A percentile compares a stretch with the other conserved stretches of the same genome.
These are phyloP conservation scores for Nyctalus aviator DNA, from an alignment of 2,797 vertebrate species.

Conservation along the genomic window DNA sequence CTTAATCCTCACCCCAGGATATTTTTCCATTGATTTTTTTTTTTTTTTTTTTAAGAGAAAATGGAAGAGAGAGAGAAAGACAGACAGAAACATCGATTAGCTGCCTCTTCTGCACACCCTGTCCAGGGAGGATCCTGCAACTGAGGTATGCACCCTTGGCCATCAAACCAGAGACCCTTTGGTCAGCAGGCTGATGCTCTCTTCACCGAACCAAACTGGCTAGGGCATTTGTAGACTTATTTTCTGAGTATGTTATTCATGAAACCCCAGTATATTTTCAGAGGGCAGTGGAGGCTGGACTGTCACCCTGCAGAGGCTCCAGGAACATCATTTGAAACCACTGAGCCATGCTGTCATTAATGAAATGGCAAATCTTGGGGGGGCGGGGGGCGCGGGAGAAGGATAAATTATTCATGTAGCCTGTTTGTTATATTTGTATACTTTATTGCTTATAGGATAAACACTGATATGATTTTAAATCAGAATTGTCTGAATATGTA, in stretches of 20 bases:
- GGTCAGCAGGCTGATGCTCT: too few relatives aligned
- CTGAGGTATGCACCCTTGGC: too few relatives aligned
- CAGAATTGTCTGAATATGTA: slow-evolving; percentile 53
- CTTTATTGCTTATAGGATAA: slow-evolving; percentile 15
- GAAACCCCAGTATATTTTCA: not conserved
- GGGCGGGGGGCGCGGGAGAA: not conserved
- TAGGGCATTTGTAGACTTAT: not conserved
- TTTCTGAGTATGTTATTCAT: not conserved
- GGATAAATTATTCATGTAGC: slow-evolving; percentile 1
- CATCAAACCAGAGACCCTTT: too few relatives aligned
- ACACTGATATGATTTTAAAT: slow-evolving; percentile 7
- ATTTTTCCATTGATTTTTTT: too few relatives aligned
- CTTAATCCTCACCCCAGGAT: too few relatives aligned
- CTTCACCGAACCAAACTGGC: too few relatives aligned
- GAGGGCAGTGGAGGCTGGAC: not conserved
- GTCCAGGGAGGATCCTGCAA: too few relatives aligned
- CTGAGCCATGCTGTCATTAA: not conserved
- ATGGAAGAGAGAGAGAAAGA: too few relatives aligned
- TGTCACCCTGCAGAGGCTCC: rapidly evolving
- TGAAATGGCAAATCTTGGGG: not conserved
- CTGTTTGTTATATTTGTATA: not conserved
- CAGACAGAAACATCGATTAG: too few relatives aligned
- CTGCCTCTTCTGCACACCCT: too few relatives aligned
- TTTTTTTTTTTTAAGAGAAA: too few relatives aligned
- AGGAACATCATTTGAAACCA: not conserved